Evolutionary conservation across 1,140 invertebrate genomes (phyloP).

Genomic region (Brachionus paranguensis): DNA sequence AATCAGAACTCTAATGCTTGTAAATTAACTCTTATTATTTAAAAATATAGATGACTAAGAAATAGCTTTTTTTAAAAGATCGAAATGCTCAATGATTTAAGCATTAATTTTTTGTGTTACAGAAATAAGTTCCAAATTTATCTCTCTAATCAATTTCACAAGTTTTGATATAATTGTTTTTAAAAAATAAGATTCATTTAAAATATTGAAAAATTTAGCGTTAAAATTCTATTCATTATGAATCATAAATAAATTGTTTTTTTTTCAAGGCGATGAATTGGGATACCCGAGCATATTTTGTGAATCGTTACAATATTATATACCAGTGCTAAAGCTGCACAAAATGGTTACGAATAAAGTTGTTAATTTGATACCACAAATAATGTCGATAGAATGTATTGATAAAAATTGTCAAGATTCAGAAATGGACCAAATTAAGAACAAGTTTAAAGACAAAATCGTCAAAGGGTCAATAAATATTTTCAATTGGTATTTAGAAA

Average conservation of each 20-base stretch:
- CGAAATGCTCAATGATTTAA: too few relatives aligned
- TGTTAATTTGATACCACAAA: neutral
- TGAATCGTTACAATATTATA: neutral
- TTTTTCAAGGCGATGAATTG: neutral
- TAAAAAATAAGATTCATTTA: too few relatives aligned
- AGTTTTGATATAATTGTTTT: too few relatives aligned
- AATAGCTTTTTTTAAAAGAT: too few relatives aligned
- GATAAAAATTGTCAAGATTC: neutral
- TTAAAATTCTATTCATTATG: too few relatives aligned
- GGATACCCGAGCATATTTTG: constrained; percentile 1
- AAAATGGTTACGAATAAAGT: neutral
- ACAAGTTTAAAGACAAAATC: neutral
- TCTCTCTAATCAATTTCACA: too few relatives aligned
- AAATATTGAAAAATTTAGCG: too few relatives aligned
- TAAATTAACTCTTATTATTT: neutral
- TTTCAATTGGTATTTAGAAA: neutral
- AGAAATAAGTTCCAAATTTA: too few relatives aligned
- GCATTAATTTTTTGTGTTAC: too few relatives aligned
- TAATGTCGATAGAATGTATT: neutral
- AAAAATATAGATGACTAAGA: too few relatives aligned
- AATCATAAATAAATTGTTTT: neutral
- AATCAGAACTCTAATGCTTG: neutral
- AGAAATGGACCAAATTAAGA: neutral
- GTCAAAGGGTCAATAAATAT: neutral
- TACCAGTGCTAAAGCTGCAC: neutral